Evolutionary conservation across 2,797 vertebrate genomes (phyloP), one percentile per base, ranked within the genome.

Genomic region (Podarcis siculus): DNA sequence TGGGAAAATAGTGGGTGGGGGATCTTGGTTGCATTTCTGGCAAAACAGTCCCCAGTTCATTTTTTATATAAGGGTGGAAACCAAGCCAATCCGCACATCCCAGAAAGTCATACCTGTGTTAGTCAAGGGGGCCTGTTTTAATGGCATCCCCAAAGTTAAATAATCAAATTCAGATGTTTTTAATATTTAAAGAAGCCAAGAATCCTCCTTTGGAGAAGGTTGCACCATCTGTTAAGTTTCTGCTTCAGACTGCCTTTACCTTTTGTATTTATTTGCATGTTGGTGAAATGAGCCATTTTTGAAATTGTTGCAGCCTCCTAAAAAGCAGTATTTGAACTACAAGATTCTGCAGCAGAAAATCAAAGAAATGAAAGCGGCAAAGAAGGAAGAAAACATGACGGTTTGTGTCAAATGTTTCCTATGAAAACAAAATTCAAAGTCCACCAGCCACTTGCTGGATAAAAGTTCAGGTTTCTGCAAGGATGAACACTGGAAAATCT

Each of bases 321-420:
- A 98, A 96, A 99, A 97, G 79, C 94, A 96, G 42, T 97, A 97
- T 0, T 30, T 98, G 69, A 99, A 99, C 96, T 99, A 99, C 95
- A 99, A 97, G 96, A 78, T 72, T 80, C 97, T 98, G 79, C 98
- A 99, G 95, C 94, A 98, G 91, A 97, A 97, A 90, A 96, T 98
- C 90, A 98, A 97, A 95, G 97, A 97, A 71, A 97, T 97, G 92
- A 98, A 97, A 91, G 72, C 93, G 89, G 96, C 86, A 0, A 96
- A 93, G 66, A 97, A 96, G 67, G 97, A 98, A 73, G 97, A 97
- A 76, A 94, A 91, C 58, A 94, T 94, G 85, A 90, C 83, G 95
- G 98, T 99, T 93, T 94, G 98, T 97, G 37, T 88, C 80, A 88
- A 32, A 5, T 32, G 9, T 81, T 90, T 69, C 55, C 3, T 67